Percentiles rank a stretch among this genome's conserved stretches.
Evolutionary conservation across 1,140 invertebrate genomes (phyloP).

Genomic region (Neotoxoptera formosana): DNA sequence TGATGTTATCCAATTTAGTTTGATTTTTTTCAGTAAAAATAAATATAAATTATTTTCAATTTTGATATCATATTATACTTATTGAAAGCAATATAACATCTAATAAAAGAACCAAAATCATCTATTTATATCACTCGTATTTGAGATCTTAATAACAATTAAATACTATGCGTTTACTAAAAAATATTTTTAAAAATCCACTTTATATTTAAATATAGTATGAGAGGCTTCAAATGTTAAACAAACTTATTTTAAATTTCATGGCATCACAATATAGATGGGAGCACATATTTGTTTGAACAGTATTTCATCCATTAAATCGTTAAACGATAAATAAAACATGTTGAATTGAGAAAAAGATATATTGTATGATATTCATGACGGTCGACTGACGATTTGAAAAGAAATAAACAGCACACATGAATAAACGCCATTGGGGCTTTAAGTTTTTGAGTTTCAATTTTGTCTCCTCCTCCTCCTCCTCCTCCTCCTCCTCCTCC

Average conservation of each 20-base stretch:
- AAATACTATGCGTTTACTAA: no score
- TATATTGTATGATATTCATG: not conserved
- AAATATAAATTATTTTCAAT: not conserved
- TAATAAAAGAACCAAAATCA: no score
- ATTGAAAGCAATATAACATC: no score
- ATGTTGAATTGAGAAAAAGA: not conserved
- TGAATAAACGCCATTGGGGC: not conserved
- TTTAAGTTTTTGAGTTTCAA: slow-evolving; percentile 23
- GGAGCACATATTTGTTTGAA: not conserved
- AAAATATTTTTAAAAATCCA: no score
- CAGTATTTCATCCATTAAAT: not conserved
- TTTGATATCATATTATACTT: not conserved
- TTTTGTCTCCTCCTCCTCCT: not conserved
- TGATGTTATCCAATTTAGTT: not conserved
- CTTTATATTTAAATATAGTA: no score
- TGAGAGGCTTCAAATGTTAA: no score
- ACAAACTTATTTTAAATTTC: not conserved
- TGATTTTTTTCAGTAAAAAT: not conserved
- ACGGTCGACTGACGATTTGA: not conserved
- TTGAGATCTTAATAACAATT: no score
- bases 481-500: no score
- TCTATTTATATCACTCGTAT: no score
- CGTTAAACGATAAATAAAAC: not conserved
- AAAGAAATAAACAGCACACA: not conserved
- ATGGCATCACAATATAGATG: not conserved